phyloP scores from a whole-genome alignment of 2,113 vertebrate genomes.

The Mastomys coucha region DNA sequence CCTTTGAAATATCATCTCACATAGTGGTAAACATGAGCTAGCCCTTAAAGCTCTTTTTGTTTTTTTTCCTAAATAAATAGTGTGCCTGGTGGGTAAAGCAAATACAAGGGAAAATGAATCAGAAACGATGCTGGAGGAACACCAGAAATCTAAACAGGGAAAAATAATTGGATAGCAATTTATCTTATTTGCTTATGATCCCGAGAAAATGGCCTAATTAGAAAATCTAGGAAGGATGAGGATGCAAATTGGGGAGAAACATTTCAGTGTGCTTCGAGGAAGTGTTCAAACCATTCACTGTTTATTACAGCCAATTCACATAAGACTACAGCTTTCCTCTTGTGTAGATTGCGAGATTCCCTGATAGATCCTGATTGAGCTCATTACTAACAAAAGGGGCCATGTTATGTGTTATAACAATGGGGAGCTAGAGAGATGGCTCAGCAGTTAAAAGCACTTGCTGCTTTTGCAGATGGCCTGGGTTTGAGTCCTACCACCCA shows the following conservation, averaged over 20 bases:
- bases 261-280: conserved; percentile 30
- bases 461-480: background rate
- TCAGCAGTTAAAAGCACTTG: background rate
- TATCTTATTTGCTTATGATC: conserved; percentile 37
- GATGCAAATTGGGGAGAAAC: background rate
- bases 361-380: background rate
- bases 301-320: conserved; percentile 43
- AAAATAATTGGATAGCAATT: conserved; percentile 21
- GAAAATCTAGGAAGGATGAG: conserved; percentile 15
- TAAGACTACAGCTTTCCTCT: conserved; percentile 44
- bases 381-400: background rate
- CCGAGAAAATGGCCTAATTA: conserved; percentile 46
- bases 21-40: conserved; percentile 6
- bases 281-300: conserved; percentile 1
- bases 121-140: conserved; percentile 38
- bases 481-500: background rate
- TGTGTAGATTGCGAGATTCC: background rate
- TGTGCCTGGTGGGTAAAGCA: background rate
- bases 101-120: conserved; percentile 36
- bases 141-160: conserved; percentile 39
- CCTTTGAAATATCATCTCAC: conserved; percentile 60
- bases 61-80: background rate
- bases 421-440: background rate
- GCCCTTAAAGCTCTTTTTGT: background rate
- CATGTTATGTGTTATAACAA: background rate